Evolutionary conservation across 2,888 invertebrate species (phyloP), one percentile per base, ranked within the genome.

Genomic region (Nycteola revayana): DNA sequence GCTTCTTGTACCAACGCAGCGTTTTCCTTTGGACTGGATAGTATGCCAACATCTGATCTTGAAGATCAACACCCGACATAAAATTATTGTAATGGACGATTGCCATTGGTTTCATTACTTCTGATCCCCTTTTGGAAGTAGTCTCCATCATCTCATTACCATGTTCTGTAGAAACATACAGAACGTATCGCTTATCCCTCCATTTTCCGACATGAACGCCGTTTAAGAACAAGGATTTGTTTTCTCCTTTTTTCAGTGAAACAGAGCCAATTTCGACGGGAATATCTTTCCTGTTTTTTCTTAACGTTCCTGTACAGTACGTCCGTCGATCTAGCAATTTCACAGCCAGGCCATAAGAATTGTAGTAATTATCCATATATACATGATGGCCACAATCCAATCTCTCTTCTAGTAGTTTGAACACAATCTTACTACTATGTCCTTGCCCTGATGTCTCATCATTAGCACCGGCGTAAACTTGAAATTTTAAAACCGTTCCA

Each of bases 291-390:
- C 42, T 20, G 10, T 59, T 53, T 35, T 61, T 54, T 5, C 50
- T 57, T 10, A 78, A 43, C 1, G 64, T 72, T 9, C 75, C 76
- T n/a, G 75, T 77, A 38, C 66, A 67, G 38, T 75, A 72, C 5
- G 71, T 74, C 25, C 66, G 36, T 25, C 55, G 54, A 38, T 60
- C 45, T 32, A 67, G 10, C 17, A 74, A 50, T 39, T 57, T 49
- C 10, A 49, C 44, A 24, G 68, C 65, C 28, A 73, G 47, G 22
- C 28, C 39, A 36, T 53, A 59, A 1, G 54, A 60, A 21, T 60
- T 73, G 28, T 66, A 70, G 26, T 52, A 69, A 39, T 63, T 66
- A 26, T 68, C 66, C 60, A 75, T 65, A 25, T 64, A 69, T 0
- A 69, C 32, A 32, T 37, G 22, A 39, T 68, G 67, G 3, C 67